Evolutionary conservation across 1,140 invertebrate species (phyloP).

Genomic region (Mycetomoellerius zeteki): DNA sequence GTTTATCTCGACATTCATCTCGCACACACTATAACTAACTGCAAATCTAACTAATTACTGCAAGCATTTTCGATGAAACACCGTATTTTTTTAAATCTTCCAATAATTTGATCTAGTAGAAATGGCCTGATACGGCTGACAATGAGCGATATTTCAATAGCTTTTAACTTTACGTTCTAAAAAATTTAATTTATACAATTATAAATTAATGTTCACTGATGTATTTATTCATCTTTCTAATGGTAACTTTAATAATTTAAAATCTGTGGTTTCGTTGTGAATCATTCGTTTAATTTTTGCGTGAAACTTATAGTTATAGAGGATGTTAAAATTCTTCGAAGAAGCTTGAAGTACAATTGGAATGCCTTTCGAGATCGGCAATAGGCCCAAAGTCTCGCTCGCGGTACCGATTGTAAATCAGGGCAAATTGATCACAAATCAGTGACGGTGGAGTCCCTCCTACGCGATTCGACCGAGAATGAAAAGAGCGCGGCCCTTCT

Average conservation of each 20-base stretch:
- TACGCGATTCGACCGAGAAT: slow-evolving; percentile 72
- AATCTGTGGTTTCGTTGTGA: slow-evolving; percentile 3
- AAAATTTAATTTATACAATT: neutral
- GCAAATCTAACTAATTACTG: slow-evolving; percentile 22
- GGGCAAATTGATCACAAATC: slow-evolving; percentile 86
- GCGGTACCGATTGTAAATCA: slow-evolving; percentile 83
- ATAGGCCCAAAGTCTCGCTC: slow-evolving; percentile 71
- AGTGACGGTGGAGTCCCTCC: slow-evolving; percentile 75
- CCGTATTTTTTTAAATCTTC: neutral
- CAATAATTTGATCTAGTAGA: neutral
- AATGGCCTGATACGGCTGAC: neutral
- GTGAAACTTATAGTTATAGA: slow-evolving; percentile 47
- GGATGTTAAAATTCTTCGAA: slow-evolving; percentile 64
- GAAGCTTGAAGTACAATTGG: slow-evolving; percentile 36
- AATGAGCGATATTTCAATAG: neutral
- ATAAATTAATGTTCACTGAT: neutral
- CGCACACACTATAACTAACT: neutral
- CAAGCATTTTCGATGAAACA: slow-evolving; percentile 30
- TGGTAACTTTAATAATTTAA: slow-evolving; percentile 12
- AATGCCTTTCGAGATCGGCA: slow-evolving; percentile 54
- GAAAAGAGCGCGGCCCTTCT: slow-evolving; percentile 15
- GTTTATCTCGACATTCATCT: neutral
- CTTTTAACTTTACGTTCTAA: neutral
- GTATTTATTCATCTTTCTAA: neutral
- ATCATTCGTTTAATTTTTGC: slow-evolving; percentile 61